Conservation (phyloP, 1,140 invertebrate species). For the Aethina tumida region DNA sequence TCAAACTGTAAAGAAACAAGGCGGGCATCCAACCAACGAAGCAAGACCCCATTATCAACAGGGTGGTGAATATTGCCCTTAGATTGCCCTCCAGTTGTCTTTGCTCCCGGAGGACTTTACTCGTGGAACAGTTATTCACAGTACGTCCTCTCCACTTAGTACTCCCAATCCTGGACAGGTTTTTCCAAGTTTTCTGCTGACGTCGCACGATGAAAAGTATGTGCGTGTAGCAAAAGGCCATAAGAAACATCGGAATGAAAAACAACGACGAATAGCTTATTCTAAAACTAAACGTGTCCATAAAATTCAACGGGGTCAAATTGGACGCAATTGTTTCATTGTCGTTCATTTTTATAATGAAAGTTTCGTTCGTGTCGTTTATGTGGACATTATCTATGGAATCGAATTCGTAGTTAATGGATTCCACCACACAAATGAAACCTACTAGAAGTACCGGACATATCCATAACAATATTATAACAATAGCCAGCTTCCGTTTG, state of each 20-base stretch:
- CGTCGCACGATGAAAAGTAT: constrained; percentile 46
- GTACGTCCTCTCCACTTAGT: constrained; percentile 19
- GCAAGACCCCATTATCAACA: constrained; percentile 58
- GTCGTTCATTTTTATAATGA: constrained; percentile 1
- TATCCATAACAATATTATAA: constrained; percentile 46
- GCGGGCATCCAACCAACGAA: constrained; percentile 56
- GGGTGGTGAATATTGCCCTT: constrained; percentile 56
- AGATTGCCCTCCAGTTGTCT: constrained; percentile 41
- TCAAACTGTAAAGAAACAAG: constrained; percentile 41
- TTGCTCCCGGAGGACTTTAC: constrained; percentile 21
- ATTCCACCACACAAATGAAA: constrained; percentile 37
- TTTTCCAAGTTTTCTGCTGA: constrained; percentile 41
- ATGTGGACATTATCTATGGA: too few species aligned
- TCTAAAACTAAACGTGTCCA: constrained; percentile 35
- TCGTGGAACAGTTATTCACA: constrained; percentile 11
- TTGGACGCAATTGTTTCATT: constrained; percentile 3
- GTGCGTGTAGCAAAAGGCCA: constrained; percentile 48
- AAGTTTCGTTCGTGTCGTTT: constrained; percentile 6
- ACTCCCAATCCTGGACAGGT: constrained; percentile 33
- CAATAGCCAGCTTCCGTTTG: constrained; percentile 29
- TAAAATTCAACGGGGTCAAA: constrained; percentile 19
- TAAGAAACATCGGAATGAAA: constrained; percentile 42
- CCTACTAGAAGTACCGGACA: constrained; percentile 43
- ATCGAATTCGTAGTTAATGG: too few species aligned
- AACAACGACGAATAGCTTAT: constrained; percentile 39